Conservation (phyloP, 1,140 invertebrate genomes). For the Drosophila mayri region DNA sequence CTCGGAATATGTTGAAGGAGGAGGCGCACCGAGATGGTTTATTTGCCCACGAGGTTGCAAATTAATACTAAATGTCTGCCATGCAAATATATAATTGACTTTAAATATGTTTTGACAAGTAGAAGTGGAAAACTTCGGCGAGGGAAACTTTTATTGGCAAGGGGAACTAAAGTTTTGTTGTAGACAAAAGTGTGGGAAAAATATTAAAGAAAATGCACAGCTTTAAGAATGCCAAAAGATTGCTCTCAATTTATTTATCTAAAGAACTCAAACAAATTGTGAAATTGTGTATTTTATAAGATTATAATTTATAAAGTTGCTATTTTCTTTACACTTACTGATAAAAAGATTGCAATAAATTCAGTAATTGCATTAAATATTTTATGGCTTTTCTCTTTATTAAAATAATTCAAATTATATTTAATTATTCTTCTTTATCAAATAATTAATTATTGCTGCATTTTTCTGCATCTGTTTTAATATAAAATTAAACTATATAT, state of each 20-base stretch:
- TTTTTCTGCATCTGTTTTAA: no score
- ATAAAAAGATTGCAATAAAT: no score
- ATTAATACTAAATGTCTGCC: conserved; percentile 65
- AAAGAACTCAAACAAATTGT: no score
- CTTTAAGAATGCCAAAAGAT: background rate
- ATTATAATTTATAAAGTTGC: no score
- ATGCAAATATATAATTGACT: conserved; percentile 47
- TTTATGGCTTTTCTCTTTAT: background rate
- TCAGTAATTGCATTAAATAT: background rate
- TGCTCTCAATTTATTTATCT: no score
- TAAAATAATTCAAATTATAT: background rate
- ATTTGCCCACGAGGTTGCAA: conserved; percentile 57
- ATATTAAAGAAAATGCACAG: background rate
- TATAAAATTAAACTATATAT: no score
- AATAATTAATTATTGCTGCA: no score
- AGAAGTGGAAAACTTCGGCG: conserved; percentile 9
- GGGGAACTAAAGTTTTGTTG: background rate
- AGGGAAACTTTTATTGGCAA: background rate
- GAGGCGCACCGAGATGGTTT: conserved; percentile 40
- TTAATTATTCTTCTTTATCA: no score
- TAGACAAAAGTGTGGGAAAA: conserved; percentile 5
- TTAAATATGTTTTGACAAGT: conserved; percentile 41
- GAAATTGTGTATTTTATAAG: no score
- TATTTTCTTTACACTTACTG: no score
- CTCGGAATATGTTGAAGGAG: conserved; percentile 1